phyloP scores from a whole-genome alignment of 1,140 invertebrate species.

The Drosophila sucinea region DNA sequence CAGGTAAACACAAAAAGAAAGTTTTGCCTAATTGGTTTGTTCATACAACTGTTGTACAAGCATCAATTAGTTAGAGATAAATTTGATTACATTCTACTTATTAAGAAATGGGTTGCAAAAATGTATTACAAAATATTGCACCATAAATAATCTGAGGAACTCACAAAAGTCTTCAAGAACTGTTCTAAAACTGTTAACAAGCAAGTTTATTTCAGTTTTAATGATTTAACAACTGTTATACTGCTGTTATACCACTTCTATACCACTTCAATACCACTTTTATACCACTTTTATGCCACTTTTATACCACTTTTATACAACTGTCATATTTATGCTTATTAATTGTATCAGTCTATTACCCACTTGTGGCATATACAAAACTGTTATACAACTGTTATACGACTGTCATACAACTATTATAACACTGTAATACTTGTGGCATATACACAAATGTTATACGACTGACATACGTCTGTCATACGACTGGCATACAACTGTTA shows the following conservation, averaged over 20 bases:
- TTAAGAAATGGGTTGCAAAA: too few species aligned
- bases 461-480: too few species aligned
- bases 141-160: too few species aligned
- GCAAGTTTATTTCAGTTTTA: background rate
- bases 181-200: too few species aligned
- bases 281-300: conserved; percentile 18
- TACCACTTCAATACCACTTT: background rate
- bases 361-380: background rate
- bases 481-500: too few species aligned
- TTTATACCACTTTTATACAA: conserved; percentile 17
- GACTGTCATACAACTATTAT: background rate
- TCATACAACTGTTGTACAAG: conserved; percentile 26
- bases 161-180: background rate
- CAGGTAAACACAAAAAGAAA: background rate
- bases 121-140: too few species aligned
- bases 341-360: too few species aligned
- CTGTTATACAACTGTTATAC: conserved; percentile 2
- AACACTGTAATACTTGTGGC: too few species aligned
- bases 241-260: background rate
- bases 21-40: background rate
- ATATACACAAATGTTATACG: too few species aligned
- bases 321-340: background rate
- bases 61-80: conserved; percentile 5
- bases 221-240: background rate
- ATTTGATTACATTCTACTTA: background rate